Evolutionary conservation across 2,113 vertebrate genomes (phyloP).

Genomic region (Sturnira hondurensis): DNA sequence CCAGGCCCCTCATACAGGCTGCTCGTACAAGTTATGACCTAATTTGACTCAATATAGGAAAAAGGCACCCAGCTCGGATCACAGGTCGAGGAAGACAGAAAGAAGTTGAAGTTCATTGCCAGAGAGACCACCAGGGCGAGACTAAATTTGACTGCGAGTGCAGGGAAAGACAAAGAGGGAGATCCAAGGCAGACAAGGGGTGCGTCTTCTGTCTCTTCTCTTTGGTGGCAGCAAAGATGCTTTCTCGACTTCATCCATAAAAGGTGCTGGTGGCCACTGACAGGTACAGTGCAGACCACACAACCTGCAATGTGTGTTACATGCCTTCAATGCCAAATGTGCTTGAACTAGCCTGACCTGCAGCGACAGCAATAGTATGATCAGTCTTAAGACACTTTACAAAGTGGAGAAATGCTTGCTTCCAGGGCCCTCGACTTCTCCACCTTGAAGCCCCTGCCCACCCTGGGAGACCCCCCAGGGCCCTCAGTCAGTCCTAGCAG

Average conservation of each 20-base stretch:
- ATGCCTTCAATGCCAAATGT: not conserved
- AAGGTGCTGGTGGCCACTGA: not conserved
- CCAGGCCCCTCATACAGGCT: not conserved
- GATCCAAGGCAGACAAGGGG: not conserved
- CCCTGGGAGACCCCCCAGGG: not conserved
- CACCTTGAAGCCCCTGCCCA: not conserved
- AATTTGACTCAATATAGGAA: not conserved
- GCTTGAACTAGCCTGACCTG: not conserved
- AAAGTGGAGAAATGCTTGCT: not conserved
- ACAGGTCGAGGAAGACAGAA: fast-evolving
- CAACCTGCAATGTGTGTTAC: not conserved
- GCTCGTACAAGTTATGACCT: not conserved
- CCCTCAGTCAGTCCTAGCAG: not conserved
- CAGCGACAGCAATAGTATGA: not conserved
- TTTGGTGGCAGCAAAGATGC: not conserved
- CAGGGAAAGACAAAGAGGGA: not conserved
- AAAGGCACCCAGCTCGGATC: not conserved
- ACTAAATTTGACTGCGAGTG: not conserved
- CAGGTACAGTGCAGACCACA: not conserved
- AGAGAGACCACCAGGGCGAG: not conserved
- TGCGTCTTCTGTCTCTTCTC: not conserved
- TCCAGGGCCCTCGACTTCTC: fast-evolving
- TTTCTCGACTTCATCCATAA: not conserved
- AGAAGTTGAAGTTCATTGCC: not conserved
- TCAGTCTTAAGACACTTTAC: not conserved